phyloP scores from a whole-genome alignment of 2,113 vertebrate species.

The Ascaphus truei region DNA sequence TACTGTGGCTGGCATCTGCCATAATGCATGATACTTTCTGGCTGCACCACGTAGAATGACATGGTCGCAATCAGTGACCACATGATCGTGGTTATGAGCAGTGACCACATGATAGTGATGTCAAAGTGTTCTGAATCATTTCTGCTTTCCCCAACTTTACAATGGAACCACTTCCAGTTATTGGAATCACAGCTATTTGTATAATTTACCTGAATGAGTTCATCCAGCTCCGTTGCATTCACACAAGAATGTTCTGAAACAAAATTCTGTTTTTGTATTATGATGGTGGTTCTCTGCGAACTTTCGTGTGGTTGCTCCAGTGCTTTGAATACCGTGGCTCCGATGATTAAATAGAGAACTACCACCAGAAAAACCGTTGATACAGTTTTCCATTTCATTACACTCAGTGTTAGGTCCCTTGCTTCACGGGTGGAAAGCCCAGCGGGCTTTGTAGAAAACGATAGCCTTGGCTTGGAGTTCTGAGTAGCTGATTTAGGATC shows the following conservation, averaged over 20 bases:
- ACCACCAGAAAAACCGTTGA: constrained; percentile 95
- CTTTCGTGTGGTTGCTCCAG: constrained; percentile 93
- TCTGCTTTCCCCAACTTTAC: no score
- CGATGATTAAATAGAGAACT: constrained; percentile 91
- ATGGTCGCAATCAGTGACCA: no score
- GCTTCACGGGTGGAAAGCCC: constrained; percentile 81
- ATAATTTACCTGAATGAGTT: constrained; percentile 84
- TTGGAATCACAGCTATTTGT: background rate
- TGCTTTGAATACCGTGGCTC: constrained; percentile 90
- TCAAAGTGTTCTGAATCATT: no score
- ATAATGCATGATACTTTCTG: no score
- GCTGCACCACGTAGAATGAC: no score
- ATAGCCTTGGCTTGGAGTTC: constrained; percentile 91
- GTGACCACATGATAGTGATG: no score
- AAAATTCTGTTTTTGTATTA: constrained; percentile 85
- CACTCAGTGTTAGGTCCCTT: constrained; percentile 77
- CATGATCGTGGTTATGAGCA: no score
- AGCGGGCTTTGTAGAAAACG: constrained; percentile 86
- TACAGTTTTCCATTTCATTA: constrained; percentile 99
- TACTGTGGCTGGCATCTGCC: no score
- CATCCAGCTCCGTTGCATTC: constrained; percentile 87
- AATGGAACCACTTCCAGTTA: background rate
- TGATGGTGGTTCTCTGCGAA: constrained; percentile 80
- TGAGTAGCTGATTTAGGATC: constrained; percentile 93
- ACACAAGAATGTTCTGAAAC: constrained; percentile 82